Percentiles rank a stretch among this genome's conserved stretches.
These are phyloP conservation scores for Acronicta psi DNA, from an alignment of 2,888 invertebrate genomes.

Conservation along the genomic window DNA sequence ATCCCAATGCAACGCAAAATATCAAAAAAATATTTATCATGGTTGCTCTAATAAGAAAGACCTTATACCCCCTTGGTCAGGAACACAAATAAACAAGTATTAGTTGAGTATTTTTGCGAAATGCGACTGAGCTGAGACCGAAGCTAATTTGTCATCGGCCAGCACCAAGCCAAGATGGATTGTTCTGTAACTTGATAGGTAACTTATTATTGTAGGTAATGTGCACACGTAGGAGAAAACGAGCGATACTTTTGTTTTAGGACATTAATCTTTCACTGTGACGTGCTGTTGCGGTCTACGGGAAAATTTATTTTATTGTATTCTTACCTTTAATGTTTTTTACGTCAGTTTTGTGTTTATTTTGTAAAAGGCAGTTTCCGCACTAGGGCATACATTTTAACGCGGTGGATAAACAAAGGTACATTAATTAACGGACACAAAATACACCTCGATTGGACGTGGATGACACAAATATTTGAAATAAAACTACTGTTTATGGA, in stretches of 20 bases:
- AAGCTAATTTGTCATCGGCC: constrained; percentile 59
- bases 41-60: background rate
- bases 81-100: constrained; percentile 69
- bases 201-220: constrained; percentile 24
- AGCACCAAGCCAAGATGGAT: constrained; percentile 30
- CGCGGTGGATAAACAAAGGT: too few species aligned
- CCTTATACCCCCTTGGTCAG: background rate
- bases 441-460: too few species aligned
- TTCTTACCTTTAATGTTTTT: background rate
- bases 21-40: background rate
- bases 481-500: too few species aligned
- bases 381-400: too few species aligned
- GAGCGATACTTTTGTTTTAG: constrained; percentile 2
- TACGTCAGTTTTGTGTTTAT: background rate
- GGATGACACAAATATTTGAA: too few species aligned
- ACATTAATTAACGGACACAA: too few species aligned
- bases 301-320: background rate
- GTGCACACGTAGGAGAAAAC: background rate
- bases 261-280: constrained; percentile 6
- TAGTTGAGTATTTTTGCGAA: constrained; percentile 63
- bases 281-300: background rate
- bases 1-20: too few species aligned
- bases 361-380: background rate
- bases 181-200: constrained; percentile 37
- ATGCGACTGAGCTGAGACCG: constrained; percentile 54